Evolutionary conservation across 2,113 vertebrate species (phyloP).

Genomic region (Mystacornis crossleyi): DNA sequence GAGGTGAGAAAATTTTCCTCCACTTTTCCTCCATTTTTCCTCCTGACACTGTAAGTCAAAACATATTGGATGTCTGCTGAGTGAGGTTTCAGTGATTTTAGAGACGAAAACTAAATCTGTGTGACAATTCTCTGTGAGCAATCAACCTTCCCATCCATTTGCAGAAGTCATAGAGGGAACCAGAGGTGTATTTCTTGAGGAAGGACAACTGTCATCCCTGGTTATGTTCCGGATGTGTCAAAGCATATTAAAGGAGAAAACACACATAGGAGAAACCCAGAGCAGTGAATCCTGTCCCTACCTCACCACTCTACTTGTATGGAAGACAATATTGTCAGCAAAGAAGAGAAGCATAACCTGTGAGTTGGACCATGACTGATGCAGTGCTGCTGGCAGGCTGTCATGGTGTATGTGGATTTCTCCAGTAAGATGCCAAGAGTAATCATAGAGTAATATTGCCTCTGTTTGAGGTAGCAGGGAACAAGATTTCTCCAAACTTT

Average conservation of each 20-base stretch:
- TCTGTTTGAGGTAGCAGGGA: background rate
- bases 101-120: background rate
- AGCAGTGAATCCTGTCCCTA: background rate
- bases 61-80: background rate
- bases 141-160: background rate
- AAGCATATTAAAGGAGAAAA: background rate
- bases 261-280: background rate
- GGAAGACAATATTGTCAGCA: background rate
- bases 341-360: background rate
- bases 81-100: background rate
- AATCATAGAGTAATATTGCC: background rate
- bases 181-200: background rate
- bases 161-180: background rate
- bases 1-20: background rate
- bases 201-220: background rate
- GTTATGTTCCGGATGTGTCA: background rate
- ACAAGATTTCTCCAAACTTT: background rate
- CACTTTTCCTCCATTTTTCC: background rate
- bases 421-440: background rate
- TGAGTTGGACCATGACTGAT: background rate
- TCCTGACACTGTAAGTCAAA: background rate
- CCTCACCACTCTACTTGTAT: background rate
- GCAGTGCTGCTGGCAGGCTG: background rate
- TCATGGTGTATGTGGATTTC: background rate
- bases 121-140: background rate